Percentiles rank a stretch among this genome's conserved stretches.
Evolutionary conservation across 1,140 invertebrate species (phyloP).

Genomic region (Schlechtendalia chinensis): DNA sequence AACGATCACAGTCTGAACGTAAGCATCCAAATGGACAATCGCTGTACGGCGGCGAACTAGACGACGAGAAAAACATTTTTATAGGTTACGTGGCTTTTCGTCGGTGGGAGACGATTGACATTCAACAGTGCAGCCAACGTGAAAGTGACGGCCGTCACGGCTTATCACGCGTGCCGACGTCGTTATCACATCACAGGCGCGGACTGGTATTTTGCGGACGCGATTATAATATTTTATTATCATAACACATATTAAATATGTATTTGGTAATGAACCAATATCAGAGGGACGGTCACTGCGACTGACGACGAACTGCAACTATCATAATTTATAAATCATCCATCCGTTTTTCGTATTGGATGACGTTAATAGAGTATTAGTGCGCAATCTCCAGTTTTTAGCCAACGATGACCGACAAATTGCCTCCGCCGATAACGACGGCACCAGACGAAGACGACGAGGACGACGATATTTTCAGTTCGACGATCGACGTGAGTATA

Average conservation of each 20-base stretch:
- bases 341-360: background rate
- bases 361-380: too few relatives aligned
- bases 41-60: too few relatives aligned
- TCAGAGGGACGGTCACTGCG: too few relatives aligned
- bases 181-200: background rate
- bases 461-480: conserved; percentile 75
- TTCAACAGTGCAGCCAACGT: background rate
- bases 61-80: too few relatives aligned
- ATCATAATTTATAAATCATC: too few relatives aligned
- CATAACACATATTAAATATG: background rate
- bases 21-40: too few relatives aligned
- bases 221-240: background rate
- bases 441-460: conserved; percentile 57
- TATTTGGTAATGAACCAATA: background rate
- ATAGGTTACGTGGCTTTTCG: too few relatives aligned
- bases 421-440: background rate
- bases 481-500: conserved; percentile 69
- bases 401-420: conserved; percentile 29
- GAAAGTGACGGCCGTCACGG: background rate
- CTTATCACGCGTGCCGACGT: background rate
- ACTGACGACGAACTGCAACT: too few relatives aligned
- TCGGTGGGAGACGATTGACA: too few relatives aligned
- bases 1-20: too few relatives aligned
- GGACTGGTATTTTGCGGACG: background rate
- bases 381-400: background rate